A percentile compares a stretch with the other conserved stretches of the same genome.
phyloP scores from a whole-genome alignment of 1,140 invertebrate species.

The Heliconius melpomene region DNA sequence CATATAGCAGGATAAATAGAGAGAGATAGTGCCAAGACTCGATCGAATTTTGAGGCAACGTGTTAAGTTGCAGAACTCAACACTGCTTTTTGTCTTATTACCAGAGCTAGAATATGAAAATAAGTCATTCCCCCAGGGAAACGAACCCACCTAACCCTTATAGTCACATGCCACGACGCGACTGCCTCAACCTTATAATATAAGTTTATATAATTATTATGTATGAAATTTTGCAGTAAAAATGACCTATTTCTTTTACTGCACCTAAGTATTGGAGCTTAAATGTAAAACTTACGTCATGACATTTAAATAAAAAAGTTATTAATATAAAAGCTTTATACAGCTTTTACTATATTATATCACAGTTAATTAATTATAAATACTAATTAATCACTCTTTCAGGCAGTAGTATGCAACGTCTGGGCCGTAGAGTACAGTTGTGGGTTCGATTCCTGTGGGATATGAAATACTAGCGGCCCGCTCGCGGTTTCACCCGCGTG shows the following conservation, averaged over 20 bases:
- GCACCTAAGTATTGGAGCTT: not conserved
- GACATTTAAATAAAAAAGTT: not conserved
- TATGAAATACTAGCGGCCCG: no score
- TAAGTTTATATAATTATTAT: not conserved
- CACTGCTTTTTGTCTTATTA: no score
- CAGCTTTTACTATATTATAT: not conserved
- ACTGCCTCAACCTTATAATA: not conserved
- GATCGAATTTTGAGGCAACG: not conserved
- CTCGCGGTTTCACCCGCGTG: no score
- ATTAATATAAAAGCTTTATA: not conserved
- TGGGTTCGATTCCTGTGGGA: no score
- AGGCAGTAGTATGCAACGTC: no score
- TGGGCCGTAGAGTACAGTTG: no score
- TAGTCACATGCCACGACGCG: not conserved
- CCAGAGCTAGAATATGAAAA: no score
- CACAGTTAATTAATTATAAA: no score
- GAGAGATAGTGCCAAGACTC: not conserved
- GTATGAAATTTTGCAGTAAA: not conserved
- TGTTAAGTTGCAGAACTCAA: no score
- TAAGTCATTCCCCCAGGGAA: no score
- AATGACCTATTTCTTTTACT: not conserved
- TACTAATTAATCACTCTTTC: no score
- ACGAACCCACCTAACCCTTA: no score
- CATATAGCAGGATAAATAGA: not conserved
- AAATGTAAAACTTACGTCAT: not conserved